Conservation (phyloP, 2,113 vertebrate species). For the Riparia riparia region DNA sequence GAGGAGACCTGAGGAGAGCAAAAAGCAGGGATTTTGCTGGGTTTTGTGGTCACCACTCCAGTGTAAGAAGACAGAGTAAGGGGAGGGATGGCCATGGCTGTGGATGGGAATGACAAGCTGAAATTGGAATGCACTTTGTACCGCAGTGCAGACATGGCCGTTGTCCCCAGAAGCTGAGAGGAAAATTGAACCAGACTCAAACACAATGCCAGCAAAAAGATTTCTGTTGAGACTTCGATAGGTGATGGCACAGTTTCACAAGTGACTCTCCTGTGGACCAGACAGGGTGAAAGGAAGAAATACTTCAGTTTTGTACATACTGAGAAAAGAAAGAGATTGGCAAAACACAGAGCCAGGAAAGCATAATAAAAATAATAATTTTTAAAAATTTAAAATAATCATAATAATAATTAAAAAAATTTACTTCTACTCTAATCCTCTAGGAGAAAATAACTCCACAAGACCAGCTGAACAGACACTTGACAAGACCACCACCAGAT, state of each 20-base stretch:
- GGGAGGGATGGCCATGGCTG: background rate
- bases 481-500: slow-evolving; percentile 93
- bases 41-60: background rate
- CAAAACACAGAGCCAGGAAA: background rate
- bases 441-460: slow-evolving; percentile 90
- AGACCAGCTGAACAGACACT: slow-evolving; percentile 91
- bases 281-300: background rate
- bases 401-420: too few species aligned
- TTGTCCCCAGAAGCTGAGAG: background rate
- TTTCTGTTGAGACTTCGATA: background rate
- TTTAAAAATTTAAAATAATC: too few species aligned
- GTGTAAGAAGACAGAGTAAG: background rate
- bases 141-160: background rate
- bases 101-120: background rate
- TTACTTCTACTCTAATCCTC: slow-evolving; percentile 34
- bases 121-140: background rate
- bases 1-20: background rate
- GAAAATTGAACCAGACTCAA: background rate
- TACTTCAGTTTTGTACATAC: background rate
- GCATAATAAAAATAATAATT: background rate
- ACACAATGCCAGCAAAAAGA: background rate
- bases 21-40: background rate
- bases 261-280: background rate
- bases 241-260: background rate
- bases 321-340: background rate